A percentile compares a stretch with the other conserved stretches of the same genome.
Evolutionary conservation across 2,888 invertebrate genomes (phyloP).

Genomic region (Tridacna crocea): DNA sequence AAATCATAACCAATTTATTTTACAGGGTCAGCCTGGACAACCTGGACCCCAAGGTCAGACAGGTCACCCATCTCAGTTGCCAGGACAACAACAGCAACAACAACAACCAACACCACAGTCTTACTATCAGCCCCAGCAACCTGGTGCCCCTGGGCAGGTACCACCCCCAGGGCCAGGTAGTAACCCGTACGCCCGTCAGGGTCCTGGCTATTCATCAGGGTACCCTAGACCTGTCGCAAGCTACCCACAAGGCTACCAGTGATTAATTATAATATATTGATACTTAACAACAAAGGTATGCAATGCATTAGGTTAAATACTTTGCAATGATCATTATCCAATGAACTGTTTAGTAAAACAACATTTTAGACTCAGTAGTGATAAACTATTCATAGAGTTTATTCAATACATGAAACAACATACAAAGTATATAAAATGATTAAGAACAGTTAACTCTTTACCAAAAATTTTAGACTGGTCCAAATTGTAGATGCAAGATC

Average conservation of each 20-base stretch:
- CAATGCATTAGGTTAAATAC: too few species aligned
- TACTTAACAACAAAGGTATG: too few species aligned
- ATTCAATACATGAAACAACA: too few species aligned
- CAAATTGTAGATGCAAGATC: too few species aligned
- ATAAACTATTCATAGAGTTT: too few species aligned
- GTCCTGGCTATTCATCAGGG: conserved; percentile 66
- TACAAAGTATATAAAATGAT: too few species aligned
- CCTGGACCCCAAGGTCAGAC: conserved; percentile 32
- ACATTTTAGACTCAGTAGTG: too few species aligned
- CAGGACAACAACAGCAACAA: conserved; percentile 28
- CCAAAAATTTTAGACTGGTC: too few species aligned
- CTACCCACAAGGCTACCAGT: conserved; percentile 74
- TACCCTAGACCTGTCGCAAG: conserved; percentile 75
- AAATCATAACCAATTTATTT: neutral
- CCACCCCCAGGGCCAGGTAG: conserved; percentile 46
- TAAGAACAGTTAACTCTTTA: too few species aligned
- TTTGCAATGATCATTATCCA: too few species aligned
- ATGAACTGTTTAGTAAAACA: too few species aligned
- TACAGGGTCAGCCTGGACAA: conserved; percentile 3
- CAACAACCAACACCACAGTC: conserved; percentile 28
- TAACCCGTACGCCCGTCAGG: conserved; percentile 76
- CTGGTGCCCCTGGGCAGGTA: conserved; percentile 14
- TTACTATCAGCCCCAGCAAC: conserved; percentile 25
- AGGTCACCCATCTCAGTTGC: conserved; percentile 20
- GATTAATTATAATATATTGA: conserved; percentile 14